phyloP scores from a whole-genome alignment of 2,113 vertebrate genomes.

The Brachypteracias leptosomus region DNA sequence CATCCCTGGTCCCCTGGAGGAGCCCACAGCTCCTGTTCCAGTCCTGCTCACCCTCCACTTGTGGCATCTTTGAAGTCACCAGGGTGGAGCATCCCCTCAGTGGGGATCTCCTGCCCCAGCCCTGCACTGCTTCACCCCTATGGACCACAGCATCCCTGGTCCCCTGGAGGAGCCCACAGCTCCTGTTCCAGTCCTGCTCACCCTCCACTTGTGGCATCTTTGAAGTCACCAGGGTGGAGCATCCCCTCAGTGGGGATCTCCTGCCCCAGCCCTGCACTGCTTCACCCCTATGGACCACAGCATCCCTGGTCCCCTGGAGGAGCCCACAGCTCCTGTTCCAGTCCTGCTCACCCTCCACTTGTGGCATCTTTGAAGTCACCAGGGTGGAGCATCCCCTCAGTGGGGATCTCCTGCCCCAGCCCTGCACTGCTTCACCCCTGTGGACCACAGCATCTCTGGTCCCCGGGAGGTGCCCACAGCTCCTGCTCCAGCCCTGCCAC shows the following conservation, averaged over 20 bases:
- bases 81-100: accelerated
- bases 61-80: no score
- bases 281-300: constrained; percentile 23
- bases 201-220: not conserved
- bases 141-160: not conserved
- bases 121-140: constrained; percentile 41
- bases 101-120: not conserved
- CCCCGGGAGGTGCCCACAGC: not conserved
- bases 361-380: no score
- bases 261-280: not conserved
- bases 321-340: not conserved
- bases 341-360: not conserved
- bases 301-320: not conserved
- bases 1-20: not conserved
- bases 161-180: not conserved
- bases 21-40: not conserved
- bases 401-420: not conserved
- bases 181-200: not conserved
- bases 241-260: not conserved
- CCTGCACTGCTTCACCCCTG: constrained; percentile 41
- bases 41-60: not conserved
- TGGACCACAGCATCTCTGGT: not conserved
- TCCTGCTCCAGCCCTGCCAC: not conserved
- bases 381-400: accelerated
- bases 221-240: accelerated